Conservation (phyloP, 2,888 invertebrate genomes). For the Meteorus colon region DNA sequence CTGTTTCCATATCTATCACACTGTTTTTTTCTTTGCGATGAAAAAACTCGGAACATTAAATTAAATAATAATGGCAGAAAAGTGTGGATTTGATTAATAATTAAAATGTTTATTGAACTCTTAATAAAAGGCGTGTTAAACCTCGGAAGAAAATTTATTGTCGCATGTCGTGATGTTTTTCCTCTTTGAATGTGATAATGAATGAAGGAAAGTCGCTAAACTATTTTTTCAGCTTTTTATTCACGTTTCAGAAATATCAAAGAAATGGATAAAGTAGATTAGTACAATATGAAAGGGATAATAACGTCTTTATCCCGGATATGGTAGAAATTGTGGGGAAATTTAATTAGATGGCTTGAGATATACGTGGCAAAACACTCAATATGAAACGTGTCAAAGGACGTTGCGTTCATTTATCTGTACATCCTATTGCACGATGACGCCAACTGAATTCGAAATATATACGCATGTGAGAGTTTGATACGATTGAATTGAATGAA, state of each 20-base stretch:
- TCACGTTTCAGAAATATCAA: background rate
- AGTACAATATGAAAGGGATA: constrained; percentile 73
- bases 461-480: constrained; percentile 41
- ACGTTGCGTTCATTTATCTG: constrained; percentile 15
- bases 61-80: too few relatives aligned
- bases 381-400: constrained; percentile 30
- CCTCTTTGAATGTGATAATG: too few relatives aligned
- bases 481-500: constrained; percentile 45
- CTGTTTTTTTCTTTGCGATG: too few relatives aligned
- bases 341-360: constrained; percentile 12
- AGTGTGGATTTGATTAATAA: background rate
- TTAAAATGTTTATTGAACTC: background rate
- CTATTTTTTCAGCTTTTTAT: background rate
- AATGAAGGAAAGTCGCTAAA: background rate
- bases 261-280: background rate
- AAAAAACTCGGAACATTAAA: too few relatives aligned
- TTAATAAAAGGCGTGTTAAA: too few relatives aligned
- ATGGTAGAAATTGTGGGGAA: background rate
- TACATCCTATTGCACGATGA: background rate
- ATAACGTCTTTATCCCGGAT: background rate
- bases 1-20: constrained; percentile 6
- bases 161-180: too few relatives aligned
- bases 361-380: constrained; percentile 44
- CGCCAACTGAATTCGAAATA: background rate
- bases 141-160: too few relatives aligned